Percentiles rank a stretch among this genome's conserved stretches.
phyloP scores from a whole-genome alignment of 2,888 invertebrate genomes.

The Tipula confusa region DNA sequence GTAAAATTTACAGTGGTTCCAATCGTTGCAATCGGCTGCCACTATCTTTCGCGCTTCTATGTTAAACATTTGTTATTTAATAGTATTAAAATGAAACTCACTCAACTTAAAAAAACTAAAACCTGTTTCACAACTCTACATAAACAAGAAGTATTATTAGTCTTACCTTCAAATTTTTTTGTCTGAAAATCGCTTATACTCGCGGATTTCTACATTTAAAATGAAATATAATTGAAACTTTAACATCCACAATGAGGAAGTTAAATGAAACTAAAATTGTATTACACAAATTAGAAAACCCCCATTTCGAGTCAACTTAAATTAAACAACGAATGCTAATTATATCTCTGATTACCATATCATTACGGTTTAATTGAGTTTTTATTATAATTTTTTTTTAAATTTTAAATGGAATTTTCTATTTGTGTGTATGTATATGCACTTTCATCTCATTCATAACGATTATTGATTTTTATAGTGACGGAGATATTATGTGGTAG shows the following conservation, averaged over 20 bases:
- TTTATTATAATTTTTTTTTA: not conserved
- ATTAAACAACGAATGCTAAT: not conserved
- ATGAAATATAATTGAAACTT: not conserved
- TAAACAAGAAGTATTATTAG: not conserved
- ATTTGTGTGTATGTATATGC: not conserved
- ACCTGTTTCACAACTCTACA: not conserved
- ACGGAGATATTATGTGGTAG: too few species aligned
- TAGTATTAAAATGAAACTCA: not conserved
- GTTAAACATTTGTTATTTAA: not conserved
- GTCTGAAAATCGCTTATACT: not conserved
- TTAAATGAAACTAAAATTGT: not conserved
- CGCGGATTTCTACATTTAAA: not conserved
- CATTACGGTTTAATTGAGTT: not conserved
- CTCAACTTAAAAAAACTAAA: not conserved
- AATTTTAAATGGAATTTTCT: not conserved
- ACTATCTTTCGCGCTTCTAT: not conserved
- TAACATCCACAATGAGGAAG: not conserved
- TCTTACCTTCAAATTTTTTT: not conserved
- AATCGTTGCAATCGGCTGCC: not conserved
- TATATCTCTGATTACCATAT: not conserved
- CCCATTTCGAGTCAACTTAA: not conserved
- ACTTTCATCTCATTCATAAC: not conserved
- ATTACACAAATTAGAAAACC: not conserved
- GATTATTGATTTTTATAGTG: too few species aligned
- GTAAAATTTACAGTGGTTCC: too few species aligned